A percentile compares a stretch with the other conserved stretches of the same genome.
phyloP scores from a whole-genome alignment of 2,888 invertebrate species.

The Cactoblastis cactorum region DNA sequence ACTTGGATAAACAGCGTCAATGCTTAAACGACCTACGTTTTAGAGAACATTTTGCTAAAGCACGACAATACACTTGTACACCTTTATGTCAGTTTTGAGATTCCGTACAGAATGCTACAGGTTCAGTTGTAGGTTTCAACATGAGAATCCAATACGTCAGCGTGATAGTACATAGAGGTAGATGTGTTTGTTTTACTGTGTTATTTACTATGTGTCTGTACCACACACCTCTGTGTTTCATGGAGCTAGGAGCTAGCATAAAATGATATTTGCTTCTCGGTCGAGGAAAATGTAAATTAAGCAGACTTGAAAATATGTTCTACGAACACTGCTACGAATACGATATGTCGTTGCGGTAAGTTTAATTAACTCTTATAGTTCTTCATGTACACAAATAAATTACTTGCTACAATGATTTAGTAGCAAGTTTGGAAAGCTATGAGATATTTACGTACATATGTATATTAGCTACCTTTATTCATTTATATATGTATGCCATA shows the following conservation, averaged over 20 bases:
- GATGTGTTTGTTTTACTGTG: slow-evolving; percentile 41
- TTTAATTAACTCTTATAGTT: neutral
- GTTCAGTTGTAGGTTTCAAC: neutral
- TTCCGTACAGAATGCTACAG: no score
- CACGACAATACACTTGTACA: no score
- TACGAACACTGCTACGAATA: neutral
- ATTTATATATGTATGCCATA: no score
- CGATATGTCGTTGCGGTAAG: neutral
- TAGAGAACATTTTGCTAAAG: no score
- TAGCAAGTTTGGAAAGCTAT: no score
- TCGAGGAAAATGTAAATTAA: neutral
- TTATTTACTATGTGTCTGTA: slow-evolving; percentile 36
- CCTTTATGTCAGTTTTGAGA: no score
- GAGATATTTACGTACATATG: no score
- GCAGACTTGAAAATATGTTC: slow-evolving; percentile 4
- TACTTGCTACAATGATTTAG: no score
- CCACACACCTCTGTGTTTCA: neutral
- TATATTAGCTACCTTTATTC: no score
- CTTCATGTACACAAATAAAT: no score
- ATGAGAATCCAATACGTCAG: neutral
- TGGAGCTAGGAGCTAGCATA: neutral
- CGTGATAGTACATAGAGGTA: slow-evolving; percentile 42
- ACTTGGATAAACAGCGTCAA: no score
- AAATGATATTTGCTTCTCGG: neutral
- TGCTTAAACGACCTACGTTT: no score